Percentiles rank a stretch among this genome's conserved stretches.
These are phyloP conservation scores for Siderastrea siderea DNA, from an alignment of 92 coral and sea anemone species.

Conservation along the genomic window DNA sequence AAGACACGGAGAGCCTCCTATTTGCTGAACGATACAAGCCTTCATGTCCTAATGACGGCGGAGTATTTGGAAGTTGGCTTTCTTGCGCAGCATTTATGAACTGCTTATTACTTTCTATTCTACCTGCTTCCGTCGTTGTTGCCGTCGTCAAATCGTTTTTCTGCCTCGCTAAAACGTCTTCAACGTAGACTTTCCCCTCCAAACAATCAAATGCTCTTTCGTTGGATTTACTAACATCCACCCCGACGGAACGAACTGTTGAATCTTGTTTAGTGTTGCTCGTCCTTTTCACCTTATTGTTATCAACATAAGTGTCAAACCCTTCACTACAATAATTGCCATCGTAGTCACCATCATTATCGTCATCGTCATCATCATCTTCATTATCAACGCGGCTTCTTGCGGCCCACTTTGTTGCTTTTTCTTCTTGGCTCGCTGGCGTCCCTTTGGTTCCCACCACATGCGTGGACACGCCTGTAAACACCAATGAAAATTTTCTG, in stretches of 20 bases:
- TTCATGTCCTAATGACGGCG: neutral
- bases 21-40: conserved; percentile 3
- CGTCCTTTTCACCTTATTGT: neutral
- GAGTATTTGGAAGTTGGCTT: neutral
- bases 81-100: too few species aligned
- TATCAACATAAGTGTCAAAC: neutral
- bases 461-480: neutral
- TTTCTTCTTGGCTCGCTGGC: neutral
- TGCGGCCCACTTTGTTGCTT: neutral
- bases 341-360: neutral
- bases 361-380: neutral
- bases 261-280: neutral
- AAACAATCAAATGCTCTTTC: neutral
- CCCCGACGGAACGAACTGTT: too few species aligned
- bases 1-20: neutral
- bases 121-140: too few species aligned
- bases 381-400: neutral
- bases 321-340: neutral
- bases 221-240: neutral
- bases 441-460: neutral
- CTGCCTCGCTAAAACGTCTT: too few species aligned
- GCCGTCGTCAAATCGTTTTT: too few species aligned
- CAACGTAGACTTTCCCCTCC: too few species aligned
- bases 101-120: too few species aligned
- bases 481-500: neutral